Evolutionary conservation across 2,797 vertebrate species (phyloP), one percentile per base, ranked within the genome.

Genomic region (Microctenopoma steveboyesi): DNA sequence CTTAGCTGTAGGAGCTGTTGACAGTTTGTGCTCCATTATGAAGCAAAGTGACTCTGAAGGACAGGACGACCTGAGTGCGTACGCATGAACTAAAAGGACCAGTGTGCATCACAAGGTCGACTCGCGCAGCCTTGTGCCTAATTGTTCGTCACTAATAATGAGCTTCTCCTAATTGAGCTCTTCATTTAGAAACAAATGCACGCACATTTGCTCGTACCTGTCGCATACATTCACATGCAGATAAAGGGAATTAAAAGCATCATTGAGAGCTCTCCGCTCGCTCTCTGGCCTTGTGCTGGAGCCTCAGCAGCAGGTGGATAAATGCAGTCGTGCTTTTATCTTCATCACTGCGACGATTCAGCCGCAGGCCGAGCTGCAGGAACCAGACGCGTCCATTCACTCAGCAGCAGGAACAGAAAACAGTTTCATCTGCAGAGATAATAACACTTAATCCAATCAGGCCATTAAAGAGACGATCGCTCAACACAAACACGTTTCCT

Each of bases 31-130:
- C 60, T 63, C 65, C 60, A 66, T 83, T 76, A 76, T 78, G 52
- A 52, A 66, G 72, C 65, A 78, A 76, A 86, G 84, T 81, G 81
- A 84, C 69, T 85, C 59, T 82, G 83, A 88, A 88, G 81, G 83
- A 81, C 82, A 70, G 59, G 39, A 53, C 53, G 7, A 45, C 53
- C 33, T 28, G 43, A 3, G 51, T 53, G 72, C 51, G 37, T 42
- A 63, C 30, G 55, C 27, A 45, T 13, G 40, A 50, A 62, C 70
- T 71, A 60, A 69, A 72, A 80, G 71, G 72, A 53, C 72, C 60
- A 53, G 28, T 40, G 55, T 66, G 64, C 18, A 7, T 42, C 68
- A 76, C 82, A 85, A 85, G 81, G 81, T 45, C 66, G 7, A 15
- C 64, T 68, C 53, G 30, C 45, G 25, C 30, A 52, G 57, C 87